Evolutionary conservation across 2,888 invertebrate species (phyloP), one percentile per base, ranked within the genome.

Genomic region (Apotomis turbidana): DNA sequence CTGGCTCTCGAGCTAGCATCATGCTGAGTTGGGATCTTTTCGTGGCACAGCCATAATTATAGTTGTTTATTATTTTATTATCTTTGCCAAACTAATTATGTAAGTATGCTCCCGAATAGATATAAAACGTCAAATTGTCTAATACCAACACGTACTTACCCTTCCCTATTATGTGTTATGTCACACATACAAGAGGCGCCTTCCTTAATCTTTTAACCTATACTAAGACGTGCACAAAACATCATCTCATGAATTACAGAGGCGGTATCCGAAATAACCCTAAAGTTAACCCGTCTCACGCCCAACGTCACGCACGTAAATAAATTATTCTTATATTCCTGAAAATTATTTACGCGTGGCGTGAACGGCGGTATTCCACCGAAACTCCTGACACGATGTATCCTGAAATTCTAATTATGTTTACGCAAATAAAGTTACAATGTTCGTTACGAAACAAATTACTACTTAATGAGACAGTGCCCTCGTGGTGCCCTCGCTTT

Each of bases 341-440:
- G 55, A 41, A 46, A 54, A 64, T 64, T 64, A 64, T 64, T 64
- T 55, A 64, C 44, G 44, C 55, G 51, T 8, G 5, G 36, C 46
- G 55, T 41, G 13, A 64, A 55, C 54, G 44, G 38, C 3, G 54
- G 38, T 51, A 61, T 70, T 70, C 51, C 57, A 15, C 49, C 36
- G 13, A 12, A 69, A 62, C 13, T 69, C 61, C 46, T 61, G 55
- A 57, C 63, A 15, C 49, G 55, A 62, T 62, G 69, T 49, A 62
- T 41, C 44, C 54, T 60, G 59, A 69, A 69, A 62, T 69, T 69
- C 13, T 51, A 62, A 62, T 69, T 69, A 62, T 57, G 62, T 55
- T 61, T 62, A 69, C 61, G 36, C 10, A 13, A 55, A 64, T 54
- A 64, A 63, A 66, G 57, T 66, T 67, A 55, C 41, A 59, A 68